Evolutionary conservation across 2,113 vertebrate species (phyloP).

Genomic region (Podocnemis expansa): DNA sequence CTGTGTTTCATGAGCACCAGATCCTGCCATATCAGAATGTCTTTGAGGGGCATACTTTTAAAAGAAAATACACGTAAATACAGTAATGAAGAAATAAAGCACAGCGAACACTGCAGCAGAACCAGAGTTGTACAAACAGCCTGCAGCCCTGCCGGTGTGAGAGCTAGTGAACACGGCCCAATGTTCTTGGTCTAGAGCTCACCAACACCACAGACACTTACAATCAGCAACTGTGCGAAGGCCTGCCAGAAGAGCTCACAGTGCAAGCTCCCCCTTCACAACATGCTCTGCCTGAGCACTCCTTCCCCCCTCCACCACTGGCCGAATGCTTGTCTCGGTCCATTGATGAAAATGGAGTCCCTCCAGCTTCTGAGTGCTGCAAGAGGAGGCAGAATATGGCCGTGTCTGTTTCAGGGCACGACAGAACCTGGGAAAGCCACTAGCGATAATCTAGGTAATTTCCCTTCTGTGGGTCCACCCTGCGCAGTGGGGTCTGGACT

Average conservation of each 20-base stretch:
- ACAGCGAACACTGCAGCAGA: neutral
- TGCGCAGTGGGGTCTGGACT: neutral
- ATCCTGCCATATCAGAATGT: neutral
- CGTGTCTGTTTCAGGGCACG: neutral
- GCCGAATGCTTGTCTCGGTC: neutral
- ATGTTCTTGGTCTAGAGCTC: neutral
- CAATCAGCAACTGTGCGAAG: neutral
- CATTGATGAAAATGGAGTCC: neutral
- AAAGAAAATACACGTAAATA: neutral
- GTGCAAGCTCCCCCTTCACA: neutral
- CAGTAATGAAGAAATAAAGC: neutral
- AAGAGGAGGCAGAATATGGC: neutral
- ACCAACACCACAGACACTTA: neutral
- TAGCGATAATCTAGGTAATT: neutral
- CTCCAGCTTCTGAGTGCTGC: neutral
- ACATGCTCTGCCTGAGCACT: neutral
- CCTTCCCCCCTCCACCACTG: neutral
- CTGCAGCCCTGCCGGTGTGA: neutral
- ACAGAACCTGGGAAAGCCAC: neutral
- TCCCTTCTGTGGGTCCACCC: neutral
- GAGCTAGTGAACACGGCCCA: neutral
- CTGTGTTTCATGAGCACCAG: neutral
- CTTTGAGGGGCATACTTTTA: neutral
- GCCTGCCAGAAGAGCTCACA: neutral
- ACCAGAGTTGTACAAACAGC: neutral